Percentiles rank a stretch among this genome's conserved stretches.
These are phyloP conservation scores for Orthosia incerta DNA, from an alignment of 2,888 invertebrate species.

Conservation along the genomic window DNA sequence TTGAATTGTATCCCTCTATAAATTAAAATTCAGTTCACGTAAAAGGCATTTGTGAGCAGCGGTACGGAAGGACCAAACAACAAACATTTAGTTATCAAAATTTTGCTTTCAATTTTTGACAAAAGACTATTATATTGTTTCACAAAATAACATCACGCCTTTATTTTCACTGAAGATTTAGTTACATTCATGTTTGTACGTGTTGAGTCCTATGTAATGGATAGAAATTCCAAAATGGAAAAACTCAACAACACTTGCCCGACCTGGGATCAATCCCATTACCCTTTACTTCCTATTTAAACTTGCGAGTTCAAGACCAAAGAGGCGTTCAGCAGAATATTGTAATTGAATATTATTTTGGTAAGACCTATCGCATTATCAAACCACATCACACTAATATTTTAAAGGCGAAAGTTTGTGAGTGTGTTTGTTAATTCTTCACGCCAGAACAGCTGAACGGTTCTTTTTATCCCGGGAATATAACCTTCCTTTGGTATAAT, in stretches of 20 bases:
- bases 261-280: neutral
- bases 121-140: neutral
- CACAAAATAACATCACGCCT: neutral
- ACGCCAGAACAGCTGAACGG: too few species aligned
- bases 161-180: neutral
- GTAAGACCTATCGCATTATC: too few species aligned
- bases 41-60: slow-evolving; percentile 33
- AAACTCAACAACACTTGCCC: neutral
- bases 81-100: neutral
- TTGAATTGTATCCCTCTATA: slow-evolving; percentile 14
- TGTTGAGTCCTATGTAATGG: neutral
- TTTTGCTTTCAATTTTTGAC: neutral
- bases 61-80: slow-evolving; percentile 19
- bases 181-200: neutral
- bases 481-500: too few species aligned
- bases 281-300: neutral
- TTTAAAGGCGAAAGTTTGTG: too few species aligned
- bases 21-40: slow-evolving; percentile 47
- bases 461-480: too few species aligned
- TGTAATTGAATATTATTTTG: slow-evolving; percentile 9
- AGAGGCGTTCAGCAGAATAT: neutral
- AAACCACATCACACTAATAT: too few species aligned
- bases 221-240: neutral
- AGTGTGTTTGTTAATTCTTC: too few species aligned
- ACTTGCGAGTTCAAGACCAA: neutral